Evolutionary conservation across 1,140 invertebrate species (phyloP), one percentile per base, ranked within the genome.

Genomic region (Ruditapes philippinarum): DNA sequence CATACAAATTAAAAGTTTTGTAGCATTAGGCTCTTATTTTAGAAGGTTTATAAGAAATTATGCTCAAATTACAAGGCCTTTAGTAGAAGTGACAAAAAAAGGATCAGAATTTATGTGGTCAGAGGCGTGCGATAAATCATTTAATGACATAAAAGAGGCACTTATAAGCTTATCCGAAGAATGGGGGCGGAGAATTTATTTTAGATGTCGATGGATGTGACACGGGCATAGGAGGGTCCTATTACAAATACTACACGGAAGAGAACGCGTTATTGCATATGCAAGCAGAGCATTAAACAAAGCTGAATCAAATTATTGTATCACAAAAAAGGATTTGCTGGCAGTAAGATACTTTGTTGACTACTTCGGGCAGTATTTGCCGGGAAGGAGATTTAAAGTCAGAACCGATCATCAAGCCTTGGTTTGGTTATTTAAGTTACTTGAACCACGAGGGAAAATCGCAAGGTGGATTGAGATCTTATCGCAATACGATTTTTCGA

Each of bases 151-250:
- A 22, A 91, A 92, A 70, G 42, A 51, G 19, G 28, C 17, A 5
- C 74, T 92, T n/a, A 88, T 49, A 0, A 76, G 38, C 14, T n/a
- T n/a, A n/a, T n/a, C 33, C 89, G 31, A 79, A 89, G 33, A 45
- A 92, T 28, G 25, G 85, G 33, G 81, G 28, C 17, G 31, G 42
- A 45, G 42, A 45, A 45, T 45, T 45, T 14, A 45, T 91, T 40
- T 17, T 94, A 22, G 90, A 91, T 28, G 90, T 84, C 17, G 93
- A 93, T 81, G 92, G 86, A 57, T 88, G 78, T 42, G 90, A 91
- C 38, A 12, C 57, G n/a, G 94, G 84, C 14, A 62, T 94, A 14
- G 93, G 92, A 25, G 92, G 91, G 91, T 93, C 12, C 88, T 95
- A 49, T 89, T 84, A 3, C 94, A 95, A 85, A 54, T 84, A 19